phyloP scores from a whole-genome alignment of 2,797 vertebrate genomes.

The Gadopsis bispinosus region DNA sequence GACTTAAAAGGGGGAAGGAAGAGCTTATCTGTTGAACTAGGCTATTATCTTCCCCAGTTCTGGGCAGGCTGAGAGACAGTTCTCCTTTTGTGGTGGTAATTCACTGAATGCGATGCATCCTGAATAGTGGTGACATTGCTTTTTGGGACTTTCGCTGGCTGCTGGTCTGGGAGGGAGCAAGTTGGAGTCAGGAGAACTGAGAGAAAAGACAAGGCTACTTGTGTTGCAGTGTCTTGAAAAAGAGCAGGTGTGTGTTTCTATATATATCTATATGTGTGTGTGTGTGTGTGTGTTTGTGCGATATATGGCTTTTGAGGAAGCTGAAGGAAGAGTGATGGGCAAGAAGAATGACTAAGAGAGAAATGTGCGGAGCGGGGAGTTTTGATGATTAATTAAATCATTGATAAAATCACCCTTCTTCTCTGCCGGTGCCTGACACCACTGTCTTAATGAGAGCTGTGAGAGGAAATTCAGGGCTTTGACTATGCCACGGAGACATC shows the following conservation, averaged over 20 bases:
- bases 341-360: slow-evolving; percentile 41
- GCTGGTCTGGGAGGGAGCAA: slow-evolving; percentile 67
- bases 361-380: slow-evolving; percentile 53
- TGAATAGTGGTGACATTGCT: slow-evolving; percentile 69
- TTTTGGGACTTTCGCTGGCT: slow-evolving; percentile 69
- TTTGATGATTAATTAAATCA: slow-evolving; percentile 80
- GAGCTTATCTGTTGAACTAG: slow-evolving; percentile 79
- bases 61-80: slow-evolving; percentile 66
- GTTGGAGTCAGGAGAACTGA: slow-evolving; percentile 70
- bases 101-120: slow-evolving; percentile 49
- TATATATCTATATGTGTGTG: slow-evolving; percentile 21
- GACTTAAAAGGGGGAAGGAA: slow-evolving; percentile 63
- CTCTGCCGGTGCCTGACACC: slow-evolving; percentile 58
- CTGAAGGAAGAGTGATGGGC: slow-evolving; percentile 44
- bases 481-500: slow-evolving; percentile 65
- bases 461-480: slow-evolving; percentile 66
- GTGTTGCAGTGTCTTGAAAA: slow-evolving; percentile 75
- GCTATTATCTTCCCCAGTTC: slow-evolving; percentile 68
- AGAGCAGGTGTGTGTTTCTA: slow-evolving; percentile 59
- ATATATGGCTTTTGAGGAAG: slow-evolving; percentile 40
- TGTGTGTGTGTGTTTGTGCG: slow-evolving; percentile 24
- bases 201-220: slow-evolving; percentile 71
- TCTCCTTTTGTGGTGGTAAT: slow-evolving; percentile 77
- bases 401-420: slow-evolving; percentile 74
- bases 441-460: slow-evolving; percentile 71